These are phyloP conservation scores for Heliothis peltigera DNA, from an alignment of 2,888 invertebrate genomes.

Conservation along the genomic window DNA sequence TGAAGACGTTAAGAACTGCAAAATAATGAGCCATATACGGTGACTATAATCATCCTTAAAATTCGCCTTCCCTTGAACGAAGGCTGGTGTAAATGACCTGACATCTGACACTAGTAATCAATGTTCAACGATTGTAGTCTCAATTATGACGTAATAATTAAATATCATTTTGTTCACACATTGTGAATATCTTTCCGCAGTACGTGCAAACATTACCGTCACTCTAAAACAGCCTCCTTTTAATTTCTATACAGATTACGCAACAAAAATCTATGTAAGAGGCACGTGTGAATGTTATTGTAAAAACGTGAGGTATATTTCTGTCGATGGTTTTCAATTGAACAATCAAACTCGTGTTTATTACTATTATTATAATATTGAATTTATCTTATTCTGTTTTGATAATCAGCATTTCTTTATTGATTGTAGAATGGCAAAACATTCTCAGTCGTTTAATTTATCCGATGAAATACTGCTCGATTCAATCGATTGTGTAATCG, in stretches of 20 bases:
- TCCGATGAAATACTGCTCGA: background rate
- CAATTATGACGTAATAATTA: slow-evolving; percentile 23
- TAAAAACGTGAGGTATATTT: slow-evolving; percentile 49
- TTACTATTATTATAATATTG: slow-evolving; percentile 19
- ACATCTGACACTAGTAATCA: slow-evolving; percentile 11
- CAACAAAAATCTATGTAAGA: slow-evolving; percentile 34
- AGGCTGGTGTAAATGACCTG: slow-evolving; percentile 25
- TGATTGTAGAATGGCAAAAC: slow-evolving; percentile 6
- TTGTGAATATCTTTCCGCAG: slow-evolving; percentile 14
- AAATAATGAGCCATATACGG: slow-evolving; percentile 14
- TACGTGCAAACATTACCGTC: slow-evolving; percentile 26
- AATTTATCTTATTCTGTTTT: slow-evolving; percentile 17
- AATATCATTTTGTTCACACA: slow-evolving; percentile 42
- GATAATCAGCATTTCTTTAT: slow-evolving; percentile 7
- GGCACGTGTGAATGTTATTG: slow-evolving; percentile 48
- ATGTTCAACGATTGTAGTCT: slow-evolving; percentile 11
- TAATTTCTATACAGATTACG: slow-evolving; percentile 29
- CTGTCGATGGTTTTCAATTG: slow-evolving; percentile 38
- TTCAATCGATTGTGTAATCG: background rate
- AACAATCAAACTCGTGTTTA: slow-evolving; percentile 34
- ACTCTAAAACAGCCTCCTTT: slow-evolving; percentile 14
- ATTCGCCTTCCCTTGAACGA: slow-evolving; percentile 28
- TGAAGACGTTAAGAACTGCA: slow-evolving; percentile 9
- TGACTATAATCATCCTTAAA: slow-evolving; percentile 18
- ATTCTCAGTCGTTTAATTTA: background rate